Percentiles rank a stretch among this genome's conserved stretches.
phyloP scores from a whole-genome alignment of 2,113 vertebrate genomes.

The Macaca fascicularis region DNA sequence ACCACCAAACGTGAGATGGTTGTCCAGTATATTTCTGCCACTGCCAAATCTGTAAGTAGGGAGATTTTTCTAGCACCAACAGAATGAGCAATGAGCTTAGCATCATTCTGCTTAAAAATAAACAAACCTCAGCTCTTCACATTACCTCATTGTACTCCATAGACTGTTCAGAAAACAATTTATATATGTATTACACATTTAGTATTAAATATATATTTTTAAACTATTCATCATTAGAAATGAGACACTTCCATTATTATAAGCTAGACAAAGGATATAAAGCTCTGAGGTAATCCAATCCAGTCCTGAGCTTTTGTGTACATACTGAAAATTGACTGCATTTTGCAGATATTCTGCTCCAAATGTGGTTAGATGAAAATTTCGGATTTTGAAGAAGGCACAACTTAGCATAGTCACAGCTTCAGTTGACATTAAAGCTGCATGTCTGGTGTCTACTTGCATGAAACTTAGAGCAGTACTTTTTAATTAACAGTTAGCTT shows the following conservation, averaged over 20 bases:
- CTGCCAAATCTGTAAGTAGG: constrained; percentile 97
- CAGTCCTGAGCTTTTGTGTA: constrained; percentile 52
- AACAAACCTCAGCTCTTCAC: constrained; percentile 18
- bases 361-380: neutral
- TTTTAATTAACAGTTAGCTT: neutral
- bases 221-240: constrained; percentile 67
- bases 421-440: constrained; percentile 39
- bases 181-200: constrained; percentile 32
- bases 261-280: constrained; percentile 53
- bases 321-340: constrained; percentile 46
- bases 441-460: neutral
- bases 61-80: constrained; percentile 47
- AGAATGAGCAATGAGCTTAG: constrained; percentile 80
- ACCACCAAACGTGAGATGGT: constrained; percentile 98
- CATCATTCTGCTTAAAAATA: constrained; percentile 62
- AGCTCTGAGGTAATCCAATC: constrained; percentile 60
- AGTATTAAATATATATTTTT: constrained; percentile 42
- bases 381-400: constrained; percentile 33
- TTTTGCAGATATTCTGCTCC: constrained; percentile 10
- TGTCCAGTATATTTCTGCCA: constrained; percentile 97
- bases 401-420: neutral
- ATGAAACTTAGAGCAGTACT: constrained; percentile 39
- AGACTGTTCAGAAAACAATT: constrained; percentile 47
- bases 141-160: constrained; percentile 54
- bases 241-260: constrained; percentile 52